Percentiles rank a stretch among this genome's conserved stretches.
These are phyloP conservation scores for Mizuhopecten yessoensis DNA, from an alignment of 1,140 invertebrate species.

Conservation along the genomic window DNA sequence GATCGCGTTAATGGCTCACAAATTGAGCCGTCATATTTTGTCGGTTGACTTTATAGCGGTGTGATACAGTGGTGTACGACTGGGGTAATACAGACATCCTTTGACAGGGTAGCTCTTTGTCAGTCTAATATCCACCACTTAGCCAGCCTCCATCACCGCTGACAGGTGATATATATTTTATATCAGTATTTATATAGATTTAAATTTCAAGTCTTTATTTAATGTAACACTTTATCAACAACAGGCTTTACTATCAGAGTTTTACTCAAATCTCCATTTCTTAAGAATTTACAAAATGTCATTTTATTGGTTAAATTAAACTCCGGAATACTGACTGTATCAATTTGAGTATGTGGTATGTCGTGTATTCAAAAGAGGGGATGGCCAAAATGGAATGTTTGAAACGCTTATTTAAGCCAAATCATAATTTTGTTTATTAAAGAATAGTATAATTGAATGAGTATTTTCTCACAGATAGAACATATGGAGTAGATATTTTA, in stretches of 20 bases:
- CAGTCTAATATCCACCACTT: slow-evolving; percentile 25
- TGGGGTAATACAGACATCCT: neutral
- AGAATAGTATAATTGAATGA: too few species aligned
- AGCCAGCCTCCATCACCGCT: neutral
- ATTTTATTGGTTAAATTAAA: neutral
- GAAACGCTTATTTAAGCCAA: neutral
- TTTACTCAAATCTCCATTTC: neutral
- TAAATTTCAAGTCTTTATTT: slow-evolving; percentile 36
- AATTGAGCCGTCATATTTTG: slow-evolving; percentile 31
- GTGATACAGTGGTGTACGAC: neutral
- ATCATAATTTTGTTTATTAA: too few species aligned
- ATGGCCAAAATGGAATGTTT: neutral
- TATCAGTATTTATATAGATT: slow-evolving; percentile 9
- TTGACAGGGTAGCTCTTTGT: neutral
- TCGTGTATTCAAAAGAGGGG: neutral
- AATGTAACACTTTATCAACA: slow-evolving; percentile 12
- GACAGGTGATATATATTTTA: slow-evolving; percentile 27
- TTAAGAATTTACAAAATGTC: slow-evolving; percentile 14
- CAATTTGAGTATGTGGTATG: neutral
- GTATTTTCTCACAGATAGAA: neutral
- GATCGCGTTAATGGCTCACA: slow-evolving; percentile 21
- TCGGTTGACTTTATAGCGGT: neutral
- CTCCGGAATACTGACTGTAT: neutral
- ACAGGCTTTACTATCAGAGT: neutral
- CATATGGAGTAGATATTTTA: neutral